Evolutionary conservation across 2,113 vertebrate species (phyloP).

Genomic region (Psammodynastes pulverulentus): DNA sequence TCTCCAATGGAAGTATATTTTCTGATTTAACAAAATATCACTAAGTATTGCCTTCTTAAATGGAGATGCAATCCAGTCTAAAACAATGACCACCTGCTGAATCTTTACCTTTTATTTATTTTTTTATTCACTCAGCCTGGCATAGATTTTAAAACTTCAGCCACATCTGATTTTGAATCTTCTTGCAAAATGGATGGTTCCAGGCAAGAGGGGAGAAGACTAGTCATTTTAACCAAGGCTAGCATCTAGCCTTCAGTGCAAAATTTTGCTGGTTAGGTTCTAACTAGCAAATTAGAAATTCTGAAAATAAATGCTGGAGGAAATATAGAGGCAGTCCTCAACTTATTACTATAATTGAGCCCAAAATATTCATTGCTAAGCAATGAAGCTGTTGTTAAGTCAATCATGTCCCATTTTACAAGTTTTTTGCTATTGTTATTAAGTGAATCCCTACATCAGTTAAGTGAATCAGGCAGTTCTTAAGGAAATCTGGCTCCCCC

Average conservation of each 20-base stretch:
- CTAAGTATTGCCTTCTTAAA: background rate
- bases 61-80: background rate
- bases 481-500: background rate
- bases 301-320: background rate
- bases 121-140: background rate
- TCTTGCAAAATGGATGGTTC: background rate
- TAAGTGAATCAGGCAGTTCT: background rate
- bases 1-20: background rate
- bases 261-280: background rate
- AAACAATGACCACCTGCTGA: background rate
- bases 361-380: background rate
- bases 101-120: background rate
- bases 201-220: background rate
- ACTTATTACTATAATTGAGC: background rate
- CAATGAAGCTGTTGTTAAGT: background rate
- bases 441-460: background rate
- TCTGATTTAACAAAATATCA: background rate
- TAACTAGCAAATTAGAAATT: background rate
- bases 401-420: background rate
- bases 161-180: background rate
- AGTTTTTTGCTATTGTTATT: background rate
- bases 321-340: background rate
- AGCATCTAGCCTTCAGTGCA: no score
- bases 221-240: background rate
- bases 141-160: background rate